Percentiles rank a stretch among this genome's conserved stretches.
phyloP scores from a whole-genome alignment of 2,797 vertebrate genomes.

The Anguilla obscura region DNA sequence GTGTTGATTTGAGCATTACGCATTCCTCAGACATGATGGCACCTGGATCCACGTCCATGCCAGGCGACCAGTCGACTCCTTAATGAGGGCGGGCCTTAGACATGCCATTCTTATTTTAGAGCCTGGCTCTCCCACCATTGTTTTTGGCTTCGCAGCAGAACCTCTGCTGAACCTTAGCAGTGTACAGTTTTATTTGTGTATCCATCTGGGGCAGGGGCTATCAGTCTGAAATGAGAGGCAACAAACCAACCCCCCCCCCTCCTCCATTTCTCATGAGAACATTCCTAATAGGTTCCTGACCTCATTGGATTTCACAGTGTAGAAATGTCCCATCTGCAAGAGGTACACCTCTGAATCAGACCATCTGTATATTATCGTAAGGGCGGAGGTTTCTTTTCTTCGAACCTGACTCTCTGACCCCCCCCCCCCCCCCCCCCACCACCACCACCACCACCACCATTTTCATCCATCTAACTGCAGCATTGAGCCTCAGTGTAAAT shows the following conservation, averaged over 20 bases:
- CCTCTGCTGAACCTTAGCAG: slow-evolving; percentile 40
- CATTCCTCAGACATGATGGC: neutral
- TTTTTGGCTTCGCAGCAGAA: neutral
- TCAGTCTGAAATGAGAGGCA: neutral
- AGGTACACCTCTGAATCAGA: neutral
- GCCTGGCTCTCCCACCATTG: slow-evolving; percentile 8
- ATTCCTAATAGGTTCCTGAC: neutral
- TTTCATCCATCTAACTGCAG: neutral
- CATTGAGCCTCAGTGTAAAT: neutral
- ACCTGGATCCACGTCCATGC: neutral
- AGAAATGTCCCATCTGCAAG: neutral
- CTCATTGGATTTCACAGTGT: neutral
- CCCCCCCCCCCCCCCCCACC: neutral
- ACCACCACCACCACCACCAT: no score
- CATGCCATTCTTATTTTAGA: slow-evolving; percentile 21
- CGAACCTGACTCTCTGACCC: neutral
- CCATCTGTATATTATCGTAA: slow-evolving; percentile 12
- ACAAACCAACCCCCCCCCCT: neutral
- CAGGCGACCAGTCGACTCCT: neutral
- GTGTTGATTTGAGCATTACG: neutral
- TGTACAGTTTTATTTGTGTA: slow-evolving; percentile 4
- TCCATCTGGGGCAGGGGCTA: neutral
- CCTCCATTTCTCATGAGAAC: neutral
- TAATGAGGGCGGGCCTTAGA: neutral
- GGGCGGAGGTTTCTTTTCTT: neutral